Evolutionary conservation across 2,888 invertebrate species (phyloP).

Genomic region (Aspidiotus rigidus): DNA sequence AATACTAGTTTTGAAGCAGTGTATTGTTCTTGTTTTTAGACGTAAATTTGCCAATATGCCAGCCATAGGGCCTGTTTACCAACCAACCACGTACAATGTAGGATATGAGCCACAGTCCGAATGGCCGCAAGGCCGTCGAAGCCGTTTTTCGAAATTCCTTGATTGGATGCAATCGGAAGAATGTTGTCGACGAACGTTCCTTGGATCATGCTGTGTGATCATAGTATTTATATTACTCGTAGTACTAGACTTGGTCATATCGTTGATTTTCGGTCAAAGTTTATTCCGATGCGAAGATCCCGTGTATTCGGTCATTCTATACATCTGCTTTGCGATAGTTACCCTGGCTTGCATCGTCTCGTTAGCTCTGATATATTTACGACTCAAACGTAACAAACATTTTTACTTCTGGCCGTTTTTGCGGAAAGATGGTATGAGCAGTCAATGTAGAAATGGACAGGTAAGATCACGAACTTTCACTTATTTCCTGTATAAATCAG

Average conservation of each 20-base stretch:
- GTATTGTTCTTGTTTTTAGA: neutral
- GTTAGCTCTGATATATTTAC: conserved; percentile 35
- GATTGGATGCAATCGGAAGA: conserved; percentile 34
- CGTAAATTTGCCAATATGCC: conserved; percentile 48
- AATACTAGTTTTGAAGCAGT: neutral
- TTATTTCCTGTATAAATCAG: neutral
- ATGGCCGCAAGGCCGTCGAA: conserved; percentile 40
- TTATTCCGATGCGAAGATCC: conserved; percentile 26
- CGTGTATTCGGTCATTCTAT: neutral
- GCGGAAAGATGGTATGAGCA: conserved; percentile 41
- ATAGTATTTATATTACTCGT: conserved; percentile 27
- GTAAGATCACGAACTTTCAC: conserved; percentile 36
- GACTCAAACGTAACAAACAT: conserved; percentile 38
- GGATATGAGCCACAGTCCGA: conserved; percentile 53
- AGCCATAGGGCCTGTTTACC: conserved; percentile 61
- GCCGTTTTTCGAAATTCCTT: conserved; percentile 25
- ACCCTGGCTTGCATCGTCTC: conserved; percentile 32
- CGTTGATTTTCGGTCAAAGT: conserved; percentile 10
- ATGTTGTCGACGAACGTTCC: conserved; percentile 26
- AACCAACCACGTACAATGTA: conserved; percentile 58
- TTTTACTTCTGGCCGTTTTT: conserved; percentile 40
- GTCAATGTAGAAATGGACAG: conserved; percentile 41
- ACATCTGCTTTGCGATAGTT: conserved; percentile 37
- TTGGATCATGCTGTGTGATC: conserved; percentile 31
- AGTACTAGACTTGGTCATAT: conserved; percentile 10